Conservation (phyloP, 2,888 invertebrate genomes). For the Schrankia costaestrigalis region DNA sequence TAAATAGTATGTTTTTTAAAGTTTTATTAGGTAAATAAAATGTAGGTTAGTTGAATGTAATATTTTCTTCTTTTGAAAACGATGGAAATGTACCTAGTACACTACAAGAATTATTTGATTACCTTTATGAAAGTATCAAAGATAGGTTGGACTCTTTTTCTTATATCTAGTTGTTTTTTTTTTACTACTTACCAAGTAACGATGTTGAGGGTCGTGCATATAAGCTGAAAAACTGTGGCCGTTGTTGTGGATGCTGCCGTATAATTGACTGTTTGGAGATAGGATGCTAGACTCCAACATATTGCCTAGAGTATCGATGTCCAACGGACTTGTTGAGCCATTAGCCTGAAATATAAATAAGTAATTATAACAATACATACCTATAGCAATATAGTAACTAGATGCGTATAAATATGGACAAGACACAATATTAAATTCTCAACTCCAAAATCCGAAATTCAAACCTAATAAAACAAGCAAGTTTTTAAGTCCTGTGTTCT, state of each 20-base stretch:
- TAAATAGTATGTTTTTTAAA: background rate
- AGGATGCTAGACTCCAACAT: constrained; percentile 87
- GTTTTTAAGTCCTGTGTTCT: too few species aligned
- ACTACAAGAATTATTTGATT: too few species aligned
- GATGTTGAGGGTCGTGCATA: constrained; percentile 90
- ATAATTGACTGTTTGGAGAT: constrained; percentile 84
- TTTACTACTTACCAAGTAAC: constrained; percentile 80
- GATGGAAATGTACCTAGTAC: too few species aligned
- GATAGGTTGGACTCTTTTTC: too few species aligned
- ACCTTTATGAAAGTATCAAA: too few species aligned
- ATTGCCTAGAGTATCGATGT: constrained; percentile 89
- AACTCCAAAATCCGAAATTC: too few species aligned
- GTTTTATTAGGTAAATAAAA: background rate
- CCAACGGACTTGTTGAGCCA: constrained; percentile 79
- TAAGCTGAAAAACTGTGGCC: constrained; percentile 90
- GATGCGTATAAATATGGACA: too few species aligned
- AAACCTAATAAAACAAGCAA: too few species aligned
- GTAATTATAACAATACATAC: background rate
- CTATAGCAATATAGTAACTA: background rate
- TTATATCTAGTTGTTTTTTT: background rate
- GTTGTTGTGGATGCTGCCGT: constrained; percentile 91
- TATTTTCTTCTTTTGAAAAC: background rate
- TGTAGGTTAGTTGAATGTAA: background rate
- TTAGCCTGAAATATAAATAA: constrained; percentile 64
- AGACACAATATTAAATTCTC: too few species aligned